Base-by-base conservation (phyloP, 2,797 vertebrate species). In the Phyllotis vaccarum region DNA sequence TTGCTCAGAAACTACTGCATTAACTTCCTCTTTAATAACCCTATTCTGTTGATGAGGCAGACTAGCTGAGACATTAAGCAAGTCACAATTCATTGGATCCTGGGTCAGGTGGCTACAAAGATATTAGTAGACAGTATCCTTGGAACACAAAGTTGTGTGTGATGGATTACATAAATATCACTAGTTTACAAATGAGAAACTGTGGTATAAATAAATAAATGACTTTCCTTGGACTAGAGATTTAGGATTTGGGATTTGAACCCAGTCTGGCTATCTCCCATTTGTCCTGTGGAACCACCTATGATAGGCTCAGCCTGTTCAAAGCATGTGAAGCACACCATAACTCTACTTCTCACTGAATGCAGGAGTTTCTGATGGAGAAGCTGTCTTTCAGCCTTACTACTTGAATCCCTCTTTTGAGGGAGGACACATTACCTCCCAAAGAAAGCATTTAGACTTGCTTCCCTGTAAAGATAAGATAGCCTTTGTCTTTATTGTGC, bases 141-240 rank as follows among this genome's bases (percentile, higher is more conserved):
- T n/a, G 49, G 66, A n/a, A 68, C 17, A 24, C 66, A 43, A 24
- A 27, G 37, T 76, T 74, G 64, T 88, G 60, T 11, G 37, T 24
- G 24, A 10, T 46, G 2, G 6, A 49, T 90, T 93, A 17, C 46
- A 68, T 10, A 76, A 60, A 58, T 58, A 49, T 19, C 27, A 68
- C 46, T 70, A 79, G 72, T 87, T 90, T 79, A 86, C 70, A 95
- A 66, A 82, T n/a, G 52, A 82, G 10, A n/a, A 76, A 60, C 46
- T 2, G 60, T 86, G 62, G 46, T 37, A 11, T 22, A 52, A 49
- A 52, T 12, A 92, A 83, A 62, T 37, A 58, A 92, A 43, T 31
- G 43, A 43, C 43, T n/a, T 86, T 46, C 54, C 52, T 80, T 72
- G 64, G 29, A 58, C 72, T 75, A n/a, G 12, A 37, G 27, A 90